Base-by-base conservation (phyloP, 2,888 invertebrate species). In the Sphaerophoria taeniata region DNA sequence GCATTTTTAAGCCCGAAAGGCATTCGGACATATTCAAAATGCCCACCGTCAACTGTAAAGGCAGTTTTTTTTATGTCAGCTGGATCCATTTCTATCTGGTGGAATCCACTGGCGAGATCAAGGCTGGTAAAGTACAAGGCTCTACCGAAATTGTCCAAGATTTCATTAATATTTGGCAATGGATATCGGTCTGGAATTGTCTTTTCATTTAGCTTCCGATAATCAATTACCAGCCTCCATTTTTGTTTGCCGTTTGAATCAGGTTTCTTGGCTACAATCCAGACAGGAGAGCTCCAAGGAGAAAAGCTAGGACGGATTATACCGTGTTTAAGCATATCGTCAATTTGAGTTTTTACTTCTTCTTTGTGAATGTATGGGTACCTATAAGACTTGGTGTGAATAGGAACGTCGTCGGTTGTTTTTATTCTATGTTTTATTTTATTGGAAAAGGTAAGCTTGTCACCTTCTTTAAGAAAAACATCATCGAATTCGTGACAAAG, bases 291-390 rank as follows among this genome's bases (percentile, higher is more conserved):
- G 9, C n/a, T 51, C 6, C 12, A 56, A 6, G 55, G 55, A n/a
- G 78, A 78, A 12, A 45, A 53, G 34, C 78, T 78, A 31, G 47
- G 78, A 33, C 58, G 39, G 11, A 78, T 78, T 33, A 78, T 72
- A 4, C 47, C 56, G 24, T 77, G 61, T 4, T 63, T 43, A 6
- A 77, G 31, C 77, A 77, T 77, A 0, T 58, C 34, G 9, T 16
- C 6, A 4, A 78, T 71, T 56, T 78, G 78, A 2, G n/a, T 56
- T 56, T 49, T 51, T 33, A 79, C 58, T 24, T 79, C 73, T 12
- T 12, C 53, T 60, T 79, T 73, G 36, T 76, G 70, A 9, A 67
- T n/a, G 14, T 63, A 55, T 6, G 65, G 34, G 2, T 75, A 58
- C 11, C 65, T 16, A 11, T 65, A 75, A 0, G 65, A 33, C 31